Percentiles rank a stretch among this genome's conserved stretches.
Conservation (phyloP, 2,888 invertebrate species). For the Escarpia spicata region DNA sequence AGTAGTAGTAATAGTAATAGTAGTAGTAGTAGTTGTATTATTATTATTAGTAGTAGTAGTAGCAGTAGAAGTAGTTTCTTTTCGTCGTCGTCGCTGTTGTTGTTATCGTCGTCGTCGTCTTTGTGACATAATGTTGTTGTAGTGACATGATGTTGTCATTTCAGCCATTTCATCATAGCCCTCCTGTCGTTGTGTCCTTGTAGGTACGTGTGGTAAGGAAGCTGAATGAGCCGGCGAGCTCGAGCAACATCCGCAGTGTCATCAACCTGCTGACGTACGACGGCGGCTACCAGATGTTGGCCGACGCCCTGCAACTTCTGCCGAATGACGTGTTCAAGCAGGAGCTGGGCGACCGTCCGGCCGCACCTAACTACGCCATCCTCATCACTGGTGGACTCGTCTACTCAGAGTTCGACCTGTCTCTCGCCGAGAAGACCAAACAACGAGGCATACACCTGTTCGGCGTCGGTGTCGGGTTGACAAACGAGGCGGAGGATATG, state of each 20-base stretch:
- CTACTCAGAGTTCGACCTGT: slow-evolving; percentile 37
- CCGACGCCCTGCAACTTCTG: slow-evolving; percentile 35
- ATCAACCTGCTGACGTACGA: slow-evolving; percentile 37
- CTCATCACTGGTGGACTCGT: slow-evolving; percentile 40
- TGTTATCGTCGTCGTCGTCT: too few relatives aligned
- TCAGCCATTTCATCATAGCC: not conserved
- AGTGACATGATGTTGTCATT: too few relatives aligned
- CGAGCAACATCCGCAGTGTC: slow-evolving; percentile 36
- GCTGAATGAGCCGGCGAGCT: not conserved
- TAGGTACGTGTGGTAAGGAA: not conserved
- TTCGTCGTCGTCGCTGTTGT: too few relatives aligned
- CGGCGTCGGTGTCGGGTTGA: slow-evolving; percentile 35
- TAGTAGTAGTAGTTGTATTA: too few relatives aligned
- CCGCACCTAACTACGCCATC: slow-evolving; percentile 38
- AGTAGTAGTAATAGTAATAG: too few relatives aligned
- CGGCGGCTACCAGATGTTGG: slow-evolving; percentile 34
- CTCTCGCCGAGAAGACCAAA: slow-evolving; percentile 28
- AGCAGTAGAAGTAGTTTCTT: too few relatives aligned
- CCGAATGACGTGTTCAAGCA: slow-evolving; percentile 36
- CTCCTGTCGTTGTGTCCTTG: not conserved
- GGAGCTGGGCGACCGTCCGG: slow-evolving; percentile 34
- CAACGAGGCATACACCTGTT: slow-evolving; percentile 37
- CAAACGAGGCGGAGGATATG: slow-evolving; percentile 26
- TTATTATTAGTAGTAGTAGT: too few relatives aligned
- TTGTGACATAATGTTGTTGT: too few relatives aligned